A percentile compares a stretch with the other conserved stretches of the same genome.
Evolutionary conservation across 2,797 vertebrate species (phyloP).

Genomic region (Anolis apletophallus): DNA sequence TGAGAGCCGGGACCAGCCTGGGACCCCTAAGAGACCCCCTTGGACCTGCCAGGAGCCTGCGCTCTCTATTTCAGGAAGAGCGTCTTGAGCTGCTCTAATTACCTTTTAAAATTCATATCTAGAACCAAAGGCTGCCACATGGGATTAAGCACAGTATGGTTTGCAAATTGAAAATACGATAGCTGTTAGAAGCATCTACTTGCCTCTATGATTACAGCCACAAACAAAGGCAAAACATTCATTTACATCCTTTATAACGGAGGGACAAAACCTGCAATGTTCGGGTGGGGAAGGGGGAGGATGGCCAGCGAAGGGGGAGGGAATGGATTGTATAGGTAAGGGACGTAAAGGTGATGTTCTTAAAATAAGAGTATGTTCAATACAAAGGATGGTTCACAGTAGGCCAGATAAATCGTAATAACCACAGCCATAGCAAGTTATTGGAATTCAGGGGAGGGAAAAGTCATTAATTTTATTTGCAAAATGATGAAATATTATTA

Average conservation of each 20-base stretch:
- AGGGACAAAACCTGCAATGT: constrained; percentile 70
- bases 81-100: constrained; percentile 83
- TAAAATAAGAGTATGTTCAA: constrained; percentile 19
- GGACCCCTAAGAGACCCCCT: constrained; percentile 78
- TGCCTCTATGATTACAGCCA: constrained; percentile 79
- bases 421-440: constrained; percentile 59
- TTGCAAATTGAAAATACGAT: constrained; percentile 89
- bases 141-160: constrained; percentile 86
- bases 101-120: constrained; percentile 89
- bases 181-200: constrained; percentile 84
- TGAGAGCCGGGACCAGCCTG: constrained; percentile 69
- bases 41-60: constrained; percentile 74
- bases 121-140: constrained; percentile 78
- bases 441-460: constrained; percentile 28
- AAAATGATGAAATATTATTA: not conserved
- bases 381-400: constrained; percentile 52
- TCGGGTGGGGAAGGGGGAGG: constrained; percentile 18
- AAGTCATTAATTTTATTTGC: constrained; percentile 24
- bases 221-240: constrained; percentile 84
- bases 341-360: constrained; percentile 69
- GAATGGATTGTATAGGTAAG: constrained; percentile 43
- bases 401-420: constrained; percentile 27
- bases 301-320: not conserved
- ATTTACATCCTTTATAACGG: constrained; percentile 82
- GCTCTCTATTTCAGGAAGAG: constrained; percentile 75